Percentiles rank a stretch among this genome's conserved stretches.
phyloP scores from a whole-genome alignment of 1,140 invertebrate species.

The Cataglyphis hispanica region DNA sequence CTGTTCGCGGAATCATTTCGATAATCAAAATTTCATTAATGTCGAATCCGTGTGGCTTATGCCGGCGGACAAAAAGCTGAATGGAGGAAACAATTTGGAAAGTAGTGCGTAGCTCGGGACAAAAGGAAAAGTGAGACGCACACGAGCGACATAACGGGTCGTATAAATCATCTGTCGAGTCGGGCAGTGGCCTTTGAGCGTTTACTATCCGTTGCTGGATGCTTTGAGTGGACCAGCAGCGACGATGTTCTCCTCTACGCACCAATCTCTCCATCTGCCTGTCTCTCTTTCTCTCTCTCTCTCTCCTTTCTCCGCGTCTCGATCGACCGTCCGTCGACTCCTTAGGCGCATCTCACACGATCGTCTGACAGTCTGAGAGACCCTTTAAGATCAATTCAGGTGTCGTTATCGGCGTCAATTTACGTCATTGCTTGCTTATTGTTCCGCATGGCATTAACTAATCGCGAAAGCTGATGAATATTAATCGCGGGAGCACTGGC shows the following conservation, averaged over 20 bases:
- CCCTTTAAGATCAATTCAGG: conserved; percentile 47
- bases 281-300: conserved; percentile 41
- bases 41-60: neutral
- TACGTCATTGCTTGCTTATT: conserved; percentile 54
- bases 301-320: conserved; percentile 11
- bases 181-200: conserved; percentile 81
- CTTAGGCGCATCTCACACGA: conserved; percentile 73
- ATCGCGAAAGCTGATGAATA: conserved; percentile 54
- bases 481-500: conserved; percentile 30
- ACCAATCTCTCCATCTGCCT: conserved; percentile 44
- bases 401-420: conserved; percentile 53
- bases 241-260: conserved; percentile 30
- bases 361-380: conserved; percentile 31
- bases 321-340: conserved; percentile 75
- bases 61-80: conserved; percentile 66
- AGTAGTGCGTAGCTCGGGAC: conserved; percentile 69
- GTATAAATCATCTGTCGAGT: conserved; percentile 82
- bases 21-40: conserved; percentile 5
- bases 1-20: neutral
- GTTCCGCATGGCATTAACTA: conserved; percentile 56
- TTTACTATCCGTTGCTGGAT: conserved; percentile 72
- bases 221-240: conserved; percentile 66
- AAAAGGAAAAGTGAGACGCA: conserved; percentile 81
- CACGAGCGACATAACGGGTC: conserved; percentile 79
- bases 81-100: conserved; percentile 75